Percentiles rank a stretch among this genome's conserved stretches.
Evolutionary conservation across 1,140 invertebrate species (phyloP).

Genomic region (Neodiprion pinetum): DNA sequence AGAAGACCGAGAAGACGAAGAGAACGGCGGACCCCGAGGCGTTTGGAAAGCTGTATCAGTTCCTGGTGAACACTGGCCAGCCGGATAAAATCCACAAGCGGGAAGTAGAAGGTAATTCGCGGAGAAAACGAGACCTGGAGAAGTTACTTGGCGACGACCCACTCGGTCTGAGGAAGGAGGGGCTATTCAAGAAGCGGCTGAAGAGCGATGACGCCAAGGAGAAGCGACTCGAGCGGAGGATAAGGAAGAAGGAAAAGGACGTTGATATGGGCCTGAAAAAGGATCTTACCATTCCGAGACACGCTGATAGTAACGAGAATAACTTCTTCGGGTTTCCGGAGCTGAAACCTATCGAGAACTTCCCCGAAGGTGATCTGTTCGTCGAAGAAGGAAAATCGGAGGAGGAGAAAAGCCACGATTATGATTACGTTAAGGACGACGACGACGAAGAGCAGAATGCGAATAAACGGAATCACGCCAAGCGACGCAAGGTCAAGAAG

Average conservation of each 20-base stretch:
- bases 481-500: not conserved
- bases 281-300: constrained; percentile 17
- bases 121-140: constrained; percentile 18
- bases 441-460: not conserved
- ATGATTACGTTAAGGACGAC: constrained; percentile 30
- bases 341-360: constrained; percentile 30
- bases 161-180: constrained; percentile 14
- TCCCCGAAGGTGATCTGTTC: constrained; percentile 37
- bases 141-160: constrained; percentile 26
- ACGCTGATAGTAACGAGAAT: constrained; percentile 32
- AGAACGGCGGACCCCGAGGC: constrained; percentile 28
- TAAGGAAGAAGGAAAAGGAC: constrained; percentile 24
- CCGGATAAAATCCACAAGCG: not conserved
- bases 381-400: constrained; percentile 17
- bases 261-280: not conserved
- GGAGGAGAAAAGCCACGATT: constrained; percentile 26
- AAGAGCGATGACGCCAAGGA: constrained; percentile 23
- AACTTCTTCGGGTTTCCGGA: constrained; percentile 40
- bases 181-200: constrained; percentile 8
- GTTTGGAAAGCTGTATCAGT: constrained; percentile 28
- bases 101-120: not conserved
- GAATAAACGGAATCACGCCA: not conserved
- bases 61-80: constrained; percentile 19
- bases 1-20: constrained; percentile 35
- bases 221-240: constrained; percentile 17